Base-by-base conservation (phyloP, 2,113 vertebrate species). In the Morone chrysops region DNA sequence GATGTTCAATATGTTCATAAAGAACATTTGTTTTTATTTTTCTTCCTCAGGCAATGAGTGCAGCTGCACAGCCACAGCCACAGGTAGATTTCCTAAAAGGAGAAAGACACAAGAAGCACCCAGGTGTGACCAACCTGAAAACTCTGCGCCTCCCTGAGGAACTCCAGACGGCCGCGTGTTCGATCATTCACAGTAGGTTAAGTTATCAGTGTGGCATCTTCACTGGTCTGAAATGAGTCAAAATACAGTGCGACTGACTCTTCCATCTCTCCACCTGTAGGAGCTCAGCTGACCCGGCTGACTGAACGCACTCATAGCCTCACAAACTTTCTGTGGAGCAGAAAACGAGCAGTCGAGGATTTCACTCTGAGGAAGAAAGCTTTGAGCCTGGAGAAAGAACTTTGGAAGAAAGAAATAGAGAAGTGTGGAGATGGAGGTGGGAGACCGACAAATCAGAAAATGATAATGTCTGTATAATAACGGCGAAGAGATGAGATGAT, bases 271-370 rank as follows among this genome's bases (percentile, higher is more conserved):
- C 51, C 41, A 8, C 36, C 47, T 83, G 2, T n/a, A 98, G 97
- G 84, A 60, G 91, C 87, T 48, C 38, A 94, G 2, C 20, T 96
- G 40, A 59, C 74, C 4, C 70, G 70, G 11, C 50, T 97, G 72
- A n/a, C 92, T 0, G 93, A 95, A 2, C 92, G 86, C 20, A 51
- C 87, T 8, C 84, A 38, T 2, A 90, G 88, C 7, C 92, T 98
- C 70, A 93, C 84, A 1, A 96, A 96, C 92, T 95, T 95, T 80
- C 92, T 98, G 62, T 98, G 97, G 97, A 98, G 96, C 87, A 93
- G 97, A 57, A 97, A 96, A 81, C 90, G 96, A 41, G 92, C 95
- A 0, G 14, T 89, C 0, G 96, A 97, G 25, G 83, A 94, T 40
- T 79, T 22, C 1, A 84, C 93, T 1, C 84, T 98, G 81, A 94